Evolutionary conservation across 2,797 vertebrate species (phyloP), one percentile per base, ranked within the genome.

Genomic region (Gambelia wislizenii): DNA sequence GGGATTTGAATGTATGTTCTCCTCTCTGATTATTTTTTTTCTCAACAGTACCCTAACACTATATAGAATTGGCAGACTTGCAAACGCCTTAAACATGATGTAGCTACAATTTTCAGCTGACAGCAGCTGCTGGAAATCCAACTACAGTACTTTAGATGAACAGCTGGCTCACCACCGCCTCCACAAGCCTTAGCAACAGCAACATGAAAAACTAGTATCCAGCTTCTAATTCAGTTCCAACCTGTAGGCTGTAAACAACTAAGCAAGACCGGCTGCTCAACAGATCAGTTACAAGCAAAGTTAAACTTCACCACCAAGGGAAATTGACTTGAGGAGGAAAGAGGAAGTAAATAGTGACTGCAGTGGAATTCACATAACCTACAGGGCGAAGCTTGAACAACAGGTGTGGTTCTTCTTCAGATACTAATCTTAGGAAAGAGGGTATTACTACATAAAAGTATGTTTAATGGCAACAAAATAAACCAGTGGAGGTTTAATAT

Each of bases 361-460:
- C 59, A 82, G 79, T 91, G 92, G 91, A 94, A 86, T 94, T 91
- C 89, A 47, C n/a, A 36, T 20, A 85, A 84, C 89, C 79, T 44
- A 64, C 33, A 76, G 70, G 30, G 33, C 91, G 88, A 94, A 91
- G 74, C 92, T 83, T 89, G 85, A 92, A 86, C 91, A 95, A 94
- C 95, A 96, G 95, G 95, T 96, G 95, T 84, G 78, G 59, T 1
- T 1, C 84, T 91, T 89, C 33, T 90, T 89, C 59, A 92, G 90
- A 89, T 6, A 1, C 82, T 85, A 69, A 72, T 47, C 56, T 81
- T n/a, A 54, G 36, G 59, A 47, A 79, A 20, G 25, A 8, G 30
- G 22, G 14, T 72, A 79, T 20, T 39, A 56, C 18, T 47, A 72
- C 49, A 49, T n/a, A 36, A 9, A 20, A 84, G 49, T 13, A 36